Conservation (phyloP, 2,888 invertebrate genomes). For the Leptogaster cylindrica region DNA sequence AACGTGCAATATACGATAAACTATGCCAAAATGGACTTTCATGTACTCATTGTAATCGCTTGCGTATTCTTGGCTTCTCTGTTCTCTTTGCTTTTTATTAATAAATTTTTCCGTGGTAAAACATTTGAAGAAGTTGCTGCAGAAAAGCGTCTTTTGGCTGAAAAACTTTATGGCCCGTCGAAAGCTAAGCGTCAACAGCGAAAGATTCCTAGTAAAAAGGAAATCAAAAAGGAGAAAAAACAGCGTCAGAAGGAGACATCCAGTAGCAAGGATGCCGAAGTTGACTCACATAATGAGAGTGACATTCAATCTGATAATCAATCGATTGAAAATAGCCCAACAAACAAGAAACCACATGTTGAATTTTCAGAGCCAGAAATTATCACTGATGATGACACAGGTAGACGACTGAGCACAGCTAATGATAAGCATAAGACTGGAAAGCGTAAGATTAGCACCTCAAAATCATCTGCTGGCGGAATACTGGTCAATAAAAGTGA, state of each 20-base stretch:
- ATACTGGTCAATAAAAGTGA: conserved; percentile 60
- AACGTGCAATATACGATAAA: conserved; percentile 20
- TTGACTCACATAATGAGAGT: conserved; percentile 45
- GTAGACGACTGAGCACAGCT: not conserved
- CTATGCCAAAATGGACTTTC: conserved; percentile 57
- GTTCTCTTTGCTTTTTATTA: conserved; percentile 59
- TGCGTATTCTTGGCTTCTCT: conserved; percentile 60
- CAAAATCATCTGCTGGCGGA: conserved; percentile 51
- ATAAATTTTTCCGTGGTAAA: conserved; percentile 60
- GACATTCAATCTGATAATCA: conserved; percentile 44
- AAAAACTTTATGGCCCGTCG: conserved; percentile 59
- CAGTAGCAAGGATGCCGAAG: conserved; percentile 15
- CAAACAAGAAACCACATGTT: conserved; percentile 53
- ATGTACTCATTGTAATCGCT: conserved; percentile 60
- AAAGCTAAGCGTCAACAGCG: conserved; percentile 49
- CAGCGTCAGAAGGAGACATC: conserved; percentile 55
- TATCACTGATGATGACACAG: conserved; percentile 48
- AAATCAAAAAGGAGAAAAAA: conserved; percentile 58
- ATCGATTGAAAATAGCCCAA: conserved; percentile 44
- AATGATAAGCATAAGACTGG: conserved; percentile 8
- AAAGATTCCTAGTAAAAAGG: conserved; percentile 55
- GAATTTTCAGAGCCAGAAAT: conserved; percentile 60
- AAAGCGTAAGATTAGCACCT: conserved; percentile 50
- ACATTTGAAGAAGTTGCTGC: conserved; percentile 62
- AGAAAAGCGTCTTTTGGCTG: conserved; percentile 59